Conservation (phyloP, 1,140 invertebrate species). For the Pteromalus puparum region DNA sequence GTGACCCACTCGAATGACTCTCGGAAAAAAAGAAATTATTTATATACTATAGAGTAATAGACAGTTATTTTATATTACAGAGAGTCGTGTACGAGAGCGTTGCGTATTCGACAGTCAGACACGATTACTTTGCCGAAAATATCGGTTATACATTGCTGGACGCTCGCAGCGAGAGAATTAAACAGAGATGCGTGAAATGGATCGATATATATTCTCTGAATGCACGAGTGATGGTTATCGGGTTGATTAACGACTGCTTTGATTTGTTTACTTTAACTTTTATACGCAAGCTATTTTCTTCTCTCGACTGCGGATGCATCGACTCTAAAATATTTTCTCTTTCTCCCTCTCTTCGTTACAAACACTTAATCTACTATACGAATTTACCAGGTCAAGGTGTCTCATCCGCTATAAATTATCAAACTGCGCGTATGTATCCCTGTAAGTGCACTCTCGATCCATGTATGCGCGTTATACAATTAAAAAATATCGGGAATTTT, state of each 20-base stretch:
- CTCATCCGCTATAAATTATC: too few species aligned
- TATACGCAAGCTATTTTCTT: too few species aligned
- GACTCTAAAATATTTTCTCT: not conserved
- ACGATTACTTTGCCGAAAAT: constrained; percentile 3
- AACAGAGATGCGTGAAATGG: not conserved
- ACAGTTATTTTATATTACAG: not conserved
- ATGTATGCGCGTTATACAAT: not conserved
- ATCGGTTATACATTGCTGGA: not conserved
- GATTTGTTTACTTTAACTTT: not conserved
- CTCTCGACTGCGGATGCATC: not conserved
- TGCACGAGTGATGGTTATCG: not conserved
- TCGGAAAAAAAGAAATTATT: constrained; percentile 22
- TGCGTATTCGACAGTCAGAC: not conserved
- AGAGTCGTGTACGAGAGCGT: not conserved
- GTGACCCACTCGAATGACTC: constrained; percentile 7
- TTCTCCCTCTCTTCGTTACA: not conserved
- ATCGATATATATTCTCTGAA: too few species aligned
- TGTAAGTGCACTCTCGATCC: not conserved
- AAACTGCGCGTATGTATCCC: too few species aligned
- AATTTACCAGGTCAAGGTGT: too few species aligned
- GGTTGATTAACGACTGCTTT: not conserved
- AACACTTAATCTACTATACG: too few species aligned
- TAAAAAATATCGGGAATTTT: not conserved
- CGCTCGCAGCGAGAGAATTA: not conserved
- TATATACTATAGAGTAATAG: not conserved